Conservation (phyloP, 2,888 invertebrate genomes). For the Eubasilissa splendida region DNA sequence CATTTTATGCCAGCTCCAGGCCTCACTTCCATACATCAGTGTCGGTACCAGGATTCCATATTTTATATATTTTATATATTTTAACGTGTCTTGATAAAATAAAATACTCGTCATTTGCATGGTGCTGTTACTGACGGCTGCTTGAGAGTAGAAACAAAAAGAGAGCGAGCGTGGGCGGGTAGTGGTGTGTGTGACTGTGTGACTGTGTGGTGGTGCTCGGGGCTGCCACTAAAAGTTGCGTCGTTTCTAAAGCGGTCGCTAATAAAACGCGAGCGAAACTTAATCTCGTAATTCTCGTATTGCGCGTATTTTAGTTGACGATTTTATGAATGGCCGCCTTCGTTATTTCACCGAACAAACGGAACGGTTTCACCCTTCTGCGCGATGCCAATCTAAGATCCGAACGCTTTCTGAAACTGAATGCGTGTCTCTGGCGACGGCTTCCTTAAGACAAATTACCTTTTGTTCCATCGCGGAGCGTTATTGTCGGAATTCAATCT, state of each 20-base stretch:
- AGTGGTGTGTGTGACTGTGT: neutral
- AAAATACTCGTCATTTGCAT: constrained; percentile 4
- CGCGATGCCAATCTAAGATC: constrained; percentile 49
- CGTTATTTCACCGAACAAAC: constrained; percentile 51
- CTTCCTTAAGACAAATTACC: constrained; percentile 50
- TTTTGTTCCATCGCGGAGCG: constrained; percentile 43
- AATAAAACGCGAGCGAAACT: constrained; percentile 52
- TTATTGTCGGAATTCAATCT: no score
- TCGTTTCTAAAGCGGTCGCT: constrained; percentile 41
- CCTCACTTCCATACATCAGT: no score
- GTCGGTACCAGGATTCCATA: no score
- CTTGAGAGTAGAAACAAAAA: constrained; percentile 27
- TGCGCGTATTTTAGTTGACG: constrained; percentile 49
- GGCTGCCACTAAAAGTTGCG: constrained; percentile 12
- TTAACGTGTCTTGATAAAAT: neutral
- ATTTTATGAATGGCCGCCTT: constrained; percentile 52
- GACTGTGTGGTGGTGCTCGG: neutral
- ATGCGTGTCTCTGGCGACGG: constrained; percentile 35
- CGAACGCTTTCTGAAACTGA: constrained; percentile 39
- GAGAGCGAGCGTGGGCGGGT: neutral
- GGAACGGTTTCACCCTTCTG: constrained; percentile 45
- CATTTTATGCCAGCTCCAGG: no score
- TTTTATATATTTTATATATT: no score
- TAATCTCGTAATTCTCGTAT: constrained; percentile 50
- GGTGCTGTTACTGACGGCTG: neutral